phyloP scores from a whole-genome alignment of 2,797 vertebrate genomes.

The Avahi laniger region DNA sequence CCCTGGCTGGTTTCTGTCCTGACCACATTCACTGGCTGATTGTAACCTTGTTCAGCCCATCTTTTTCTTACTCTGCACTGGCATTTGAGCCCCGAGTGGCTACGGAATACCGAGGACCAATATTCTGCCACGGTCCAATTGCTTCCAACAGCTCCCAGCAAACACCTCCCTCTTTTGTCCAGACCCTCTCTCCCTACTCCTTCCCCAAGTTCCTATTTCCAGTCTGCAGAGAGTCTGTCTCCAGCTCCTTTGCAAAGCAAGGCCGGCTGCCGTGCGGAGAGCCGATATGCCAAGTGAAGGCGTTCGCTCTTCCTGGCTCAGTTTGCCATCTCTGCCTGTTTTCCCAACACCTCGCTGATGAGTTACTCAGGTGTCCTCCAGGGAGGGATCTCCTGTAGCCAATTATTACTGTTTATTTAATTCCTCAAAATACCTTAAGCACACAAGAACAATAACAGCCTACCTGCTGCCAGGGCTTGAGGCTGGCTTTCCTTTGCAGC shows the following conservation, averaged over 20 bases:
- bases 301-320: background rate
- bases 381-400: conserved; percentile 46
- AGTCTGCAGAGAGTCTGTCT: background rate
- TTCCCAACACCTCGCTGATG: background rate
- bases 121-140: background rate
- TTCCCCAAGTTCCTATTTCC: background rate
- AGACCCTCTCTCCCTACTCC: background rate
- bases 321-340: background rate
- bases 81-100: background rate
- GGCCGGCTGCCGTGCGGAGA: background rate
- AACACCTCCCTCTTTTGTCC: background rate
- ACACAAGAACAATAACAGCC: background rate
- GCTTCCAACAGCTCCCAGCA: background rate
- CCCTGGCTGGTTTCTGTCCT: background rate
- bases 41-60: background rate
- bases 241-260: background rate
- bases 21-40: background rate
- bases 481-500: background rate
- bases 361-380: conserved; percentile 42
- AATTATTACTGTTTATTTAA: conserved; percentile 58
- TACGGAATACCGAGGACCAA: background rate
- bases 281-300: fast-evolving
- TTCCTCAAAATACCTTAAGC: conserved; percentile 40
- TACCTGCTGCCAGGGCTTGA: background rate
- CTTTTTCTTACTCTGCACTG: background rate